Evolutionary conservation across 1,140 invertebrate genomes (phyloP).

Genomic region (Neodiprion lecontei): DNA sequence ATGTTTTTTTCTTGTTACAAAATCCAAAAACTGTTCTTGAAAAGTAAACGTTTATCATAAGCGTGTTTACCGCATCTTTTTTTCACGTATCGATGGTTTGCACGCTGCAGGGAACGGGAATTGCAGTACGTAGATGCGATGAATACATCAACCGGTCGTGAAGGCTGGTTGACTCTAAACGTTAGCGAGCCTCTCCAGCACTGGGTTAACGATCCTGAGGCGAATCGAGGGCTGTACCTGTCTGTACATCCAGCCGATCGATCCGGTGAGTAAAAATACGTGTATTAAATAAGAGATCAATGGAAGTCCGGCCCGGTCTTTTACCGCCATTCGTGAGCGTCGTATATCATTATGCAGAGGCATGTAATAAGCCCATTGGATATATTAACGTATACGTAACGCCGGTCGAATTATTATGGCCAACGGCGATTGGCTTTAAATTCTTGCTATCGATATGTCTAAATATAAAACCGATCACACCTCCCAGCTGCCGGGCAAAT

Average conservation of each 20-base stretch:
- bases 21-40: no score
- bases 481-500: not conserved
- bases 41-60: no score
- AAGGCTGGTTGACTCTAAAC: conserved; percentile 83
- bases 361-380: no score
- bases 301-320: no score
- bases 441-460: conserved; percentile 4
- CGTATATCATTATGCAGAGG: no score
- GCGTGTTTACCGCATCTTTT: not conserved
- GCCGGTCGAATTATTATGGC: no score
- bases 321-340: no score
- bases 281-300: no score
- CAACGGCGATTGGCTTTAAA: not conserved
- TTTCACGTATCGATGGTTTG: conserved; percentile 27
- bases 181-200: conserved; percentile 74
- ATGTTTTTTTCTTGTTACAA: not conserved
- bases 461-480: conserved; percentile 1
- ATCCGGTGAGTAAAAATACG: conserved; percentile 62
- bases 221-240: conserved; percentile 91
- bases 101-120: conserved; percentile 65
- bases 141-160: conserved; percentile 67
- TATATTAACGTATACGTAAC: no score
- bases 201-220: conserved; percentile 79
- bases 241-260: conserved; percentile 75
- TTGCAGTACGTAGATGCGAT: conserved; percentile 71